Evolutionary conservation across 2,797 vertebrate genomes (phyloP), one percentile per base, ranked within the genome.

Genomic region (Champsocephalus gunnari): DNA sequence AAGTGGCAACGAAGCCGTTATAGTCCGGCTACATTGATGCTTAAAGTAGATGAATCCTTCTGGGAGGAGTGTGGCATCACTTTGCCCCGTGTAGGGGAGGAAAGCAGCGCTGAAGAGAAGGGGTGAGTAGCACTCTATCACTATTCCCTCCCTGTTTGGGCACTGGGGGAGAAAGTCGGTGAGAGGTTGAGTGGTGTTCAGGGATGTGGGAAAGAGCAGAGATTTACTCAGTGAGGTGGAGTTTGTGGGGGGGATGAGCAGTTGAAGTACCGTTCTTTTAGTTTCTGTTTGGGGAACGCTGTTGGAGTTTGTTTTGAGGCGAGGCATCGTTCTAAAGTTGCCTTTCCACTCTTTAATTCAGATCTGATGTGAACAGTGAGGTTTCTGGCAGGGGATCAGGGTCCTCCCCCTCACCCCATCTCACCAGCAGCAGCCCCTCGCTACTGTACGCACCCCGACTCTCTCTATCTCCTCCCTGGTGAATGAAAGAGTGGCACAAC

Each of bases 91-190:
- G 58, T 57, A 54, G 60, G 56, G 32, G 54, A 57, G 49, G 49
- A 59, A 74, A 61, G 65, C 19, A 0, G 61, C 1, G 14, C 48
- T 62, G 67, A 70, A 77, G 59, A 60, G 51, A 66, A 77, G 76
- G 86, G 84, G 80, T 80, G 78, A 69, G 85, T 83, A 76, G 85
- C 84, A 84, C 82, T 72, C 83, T 85, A 83, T 28, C 28, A 28
- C 28, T 88, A 62, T 81, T 59, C 74, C 64, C 69, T 66, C 74
- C 80, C 70, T 80, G 71, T 85, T 89, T 86, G 77, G 84, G 74
- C 47, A 72, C 45, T 34, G 63, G 80, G 85, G 86, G 84, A 87
- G 88, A 92, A 94, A 94, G 86, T 95, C 90, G 94, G 94, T 94
- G 92, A 95, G 90, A 94, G 95, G 92, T 95, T 89, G 86, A 79